Evolutionary conservation across 2,113 vertebrate species (phyloP).

Genomic region (Cavia aperea): DNA sequence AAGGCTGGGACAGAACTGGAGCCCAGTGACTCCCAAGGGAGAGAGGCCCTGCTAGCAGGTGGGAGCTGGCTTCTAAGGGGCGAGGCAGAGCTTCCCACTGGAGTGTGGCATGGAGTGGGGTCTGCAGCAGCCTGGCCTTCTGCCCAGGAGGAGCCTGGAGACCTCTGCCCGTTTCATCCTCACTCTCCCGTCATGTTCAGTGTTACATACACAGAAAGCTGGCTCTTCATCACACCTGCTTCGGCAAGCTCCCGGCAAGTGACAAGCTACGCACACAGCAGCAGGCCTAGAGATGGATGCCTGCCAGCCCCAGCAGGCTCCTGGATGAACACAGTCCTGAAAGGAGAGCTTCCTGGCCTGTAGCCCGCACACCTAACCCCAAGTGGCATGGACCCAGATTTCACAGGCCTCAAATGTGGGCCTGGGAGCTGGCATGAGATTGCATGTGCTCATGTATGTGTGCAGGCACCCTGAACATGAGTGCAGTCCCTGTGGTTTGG

Average conservation of each 20-base stretch:
- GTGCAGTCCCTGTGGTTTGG: neutral
- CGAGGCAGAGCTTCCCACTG: fast-evolving
- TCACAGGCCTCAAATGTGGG: too few relatives aligned
- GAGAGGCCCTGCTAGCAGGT: neutral
- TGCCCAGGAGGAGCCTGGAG: neutral
- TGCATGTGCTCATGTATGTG: neutral
- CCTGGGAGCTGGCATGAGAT: neutral
- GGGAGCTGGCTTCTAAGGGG: neutral
- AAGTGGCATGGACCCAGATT: neutral
- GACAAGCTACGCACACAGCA: neutral
- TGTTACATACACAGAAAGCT: neutral
- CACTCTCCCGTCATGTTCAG: neutral
- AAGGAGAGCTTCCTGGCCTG: neutral
- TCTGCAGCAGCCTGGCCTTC: neutral
- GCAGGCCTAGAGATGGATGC: neutral
- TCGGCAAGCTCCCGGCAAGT: neutral
- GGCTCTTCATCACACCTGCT: neutral
- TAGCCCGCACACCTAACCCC: neutral
- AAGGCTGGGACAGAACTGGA: neutral
- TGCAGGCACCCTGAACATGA: neutral
- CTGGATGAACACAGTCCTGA: neutral
- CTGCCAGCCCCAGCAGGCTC: neutral
- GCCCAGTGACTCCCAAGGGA: neutral
- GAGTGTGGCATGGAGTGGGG: too few relatives aligned
- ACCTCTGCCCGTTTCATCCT: neutral